phyloP scores from a whole-genome alignment of 1,140 invertebrate species.

The Vanessa atalanta region DNA sequence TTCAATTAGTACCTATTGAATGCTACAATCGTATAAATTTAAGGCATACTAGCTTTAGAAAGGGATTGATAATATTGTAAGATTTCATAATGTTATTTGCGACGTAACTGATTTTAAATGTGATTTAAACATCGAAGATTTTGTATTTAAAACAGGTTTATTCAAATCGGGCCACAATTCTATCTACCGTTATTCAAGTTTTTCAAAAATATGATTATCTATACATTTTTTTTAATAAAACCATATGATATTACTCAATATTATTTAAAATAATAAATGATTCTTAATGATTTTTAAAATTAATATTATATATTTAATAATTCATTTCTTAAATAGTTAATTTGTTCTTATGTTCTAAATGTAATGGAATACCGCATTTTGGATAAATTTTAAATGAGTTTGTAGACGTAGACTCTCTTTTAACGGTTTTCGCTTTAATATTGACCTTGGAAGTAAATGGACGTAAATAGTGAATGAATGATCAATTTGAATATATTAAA shows the following conservation, averaged over 20 bases:
- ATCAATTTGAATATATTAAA: no score
- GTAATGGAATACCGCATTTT: no score
- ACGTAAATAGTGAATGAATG: neutral
- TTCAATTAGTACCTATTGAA: constrained; percentile 33
- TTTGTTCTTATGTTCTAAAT: no score
- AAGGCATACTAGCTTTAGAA: constrained; percentile 13
- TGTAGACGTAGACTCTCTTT: constrained; percentile 5
- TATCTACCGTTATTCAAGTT: neutral
- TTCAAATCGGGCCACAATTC: neutral
- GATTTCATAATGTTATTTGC: constrained; percentile 16
- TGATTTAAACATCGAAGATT: constrained; percentile 30
- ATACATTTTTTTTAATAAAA: neutral
- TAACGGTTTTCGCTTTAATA: neutral
- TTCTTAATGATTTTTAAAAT: neutral
- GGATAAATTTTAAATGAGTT: neutral
- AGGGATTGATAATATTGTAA: constrained; percentile 25
- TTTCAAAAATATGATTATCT: neutral
- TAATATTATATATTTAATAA: no score
- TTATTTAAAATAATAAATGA: neutral
- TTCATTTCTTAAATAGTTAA: no score
- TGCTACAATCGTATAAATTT: constrained; percentile 15
- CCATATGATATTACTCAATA: neutral
- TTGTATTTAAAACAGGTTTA: constrained; percentile 17
- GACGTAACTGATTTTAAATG: constrained; percentile 22
- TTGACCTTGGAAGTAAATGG: neutral